Percentiles rank a stretch among this genome's conserved stretches.
Evolutionary conservation across 2,888 invertebrate genomes (phyloP).

Genomic region (Ophion ventricosus): DNA sequence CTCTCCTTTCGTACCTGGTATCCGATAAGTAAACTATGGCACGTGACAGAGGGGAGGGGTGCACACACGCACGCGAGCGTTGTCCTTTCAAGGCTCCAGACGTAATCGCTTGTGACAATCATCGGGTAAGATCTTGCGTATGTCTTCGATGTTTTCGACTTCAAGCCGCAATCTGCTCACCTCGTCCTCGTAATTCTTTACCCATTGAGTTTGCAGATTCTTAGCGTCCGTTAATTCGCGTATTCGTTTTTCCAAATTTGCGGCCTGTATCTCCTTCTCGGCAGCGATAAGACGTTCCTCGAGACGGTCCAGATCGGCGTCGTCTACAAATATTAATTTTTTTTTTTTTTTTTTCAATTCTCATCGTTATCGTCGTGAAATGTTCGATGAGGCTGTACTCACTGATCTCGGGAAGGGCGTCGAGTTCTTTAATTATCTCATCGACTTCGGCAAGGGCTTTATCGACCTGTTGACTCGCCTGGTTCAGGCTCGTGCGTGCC

Average conservation of each 20-base stretch:
- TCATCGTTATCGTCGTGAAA: neutral
- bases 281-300: conserved; percentile 89
- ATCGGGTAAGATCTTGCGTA: conserved; percentile 91
- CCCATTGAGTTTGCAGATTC: conserved; percentile 86
- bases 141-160: conserved; percentile 92
- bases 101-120: conserved; percentile 91
- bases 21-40: conserved; percentile 64
- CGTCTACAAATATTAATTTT: conserved; percentile 81
- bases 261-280: conserved; percentile 88
- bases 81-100: conserved; percentile 87
- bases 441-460: conserved; percentile 92
- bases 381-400: conserved; percentile 59
- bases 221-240: conserved; percentile 89
- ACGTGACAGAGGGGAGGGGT: conserved; percentile 35
- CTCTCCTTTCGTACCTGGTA: conserved; percentile 25
- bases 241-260: conserved; percentile 91
- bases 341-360: neutral
- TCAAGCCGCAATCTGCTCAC: conserved; percentile 88
- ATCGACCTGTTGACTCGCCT: conserved; percentile 92
- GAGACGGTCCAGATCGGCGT: conserved; percentile 87
- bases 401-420: conserved; percentile 89
- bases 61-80: conserved; percentile 67
- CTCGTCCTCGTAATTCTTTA: conserved; percentile 92
- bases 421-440: conserved; percentile 90
- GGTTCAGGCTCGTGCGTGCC: conserved; percentile 92